phyloP scores from a whole-genome alignment of 1,140 invertebrate genomes.

The Pseudachorutes palmiensis region DNA sequence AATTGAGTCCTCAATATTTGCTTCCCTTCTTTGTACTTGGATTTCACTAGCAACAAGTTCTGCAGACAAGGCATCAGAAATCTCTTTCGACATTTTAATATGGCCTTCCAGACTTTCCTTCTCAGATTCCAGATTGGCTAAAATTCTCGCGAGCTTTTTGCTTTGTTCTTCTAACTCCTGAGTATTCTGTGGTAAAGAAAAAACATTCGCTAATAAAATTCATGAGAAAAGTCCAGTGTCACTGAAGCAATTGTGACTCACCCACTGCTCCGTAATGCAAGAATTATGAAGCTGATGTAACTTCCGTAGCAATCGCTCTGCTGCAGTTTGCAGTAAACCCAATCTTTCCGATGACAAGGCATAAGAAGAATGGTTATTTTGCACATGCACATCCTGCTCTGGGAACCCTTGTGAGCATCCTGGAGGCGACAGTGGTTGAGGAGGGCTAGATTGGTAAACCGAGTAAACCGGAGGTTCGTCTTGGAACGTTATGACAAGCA shows the following conservation, averaged over 20 bases:
- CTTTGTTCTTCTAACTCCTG: background rate
- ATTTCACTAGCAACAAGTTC: background rate
- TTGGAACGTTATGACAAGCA: slow-evolving; percentile 88
- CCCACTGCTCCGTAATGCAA: background rate
- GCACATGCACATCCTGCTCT: background rate
- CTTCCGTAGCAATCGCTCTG: background rate
- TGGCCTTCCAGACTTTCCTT: slow-evolving; percentile 57
- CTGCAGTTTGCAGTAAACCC: background rate
- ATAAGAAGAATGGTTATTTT: background rate
- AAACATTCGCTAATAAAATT: background rate
- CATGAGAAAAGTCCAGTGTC: too few relatives aligned
- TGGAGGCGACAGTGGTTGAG: slow-evolving; percentile 19
- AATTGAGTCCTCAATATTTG: slow-evolving; percentile 94
- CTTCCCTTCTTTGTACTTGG: slow-evolving; percentile 53
- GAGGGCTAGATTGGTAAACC: slow-evolving; percentile 42
- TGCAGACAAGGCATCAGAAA: background rate
- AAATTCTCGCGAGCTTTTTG: background rate
- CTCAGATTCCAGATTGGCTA: background rate
- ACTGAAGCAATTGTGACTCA: background rate
- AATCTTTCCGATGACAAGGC: background rate
- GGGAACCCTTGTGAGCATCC: background rate
- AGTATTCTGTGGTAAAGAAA: background rate
- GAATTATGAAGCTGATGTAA: background rate
- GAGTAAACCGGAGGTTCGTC: slow-evolving; percentile 90
- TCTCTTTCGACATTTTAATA: slow-evolving; percentile 62